Conservation (phyloP, 2,113 vertebrate genomes). For the Phylloscopus trochiloides region DNA sequence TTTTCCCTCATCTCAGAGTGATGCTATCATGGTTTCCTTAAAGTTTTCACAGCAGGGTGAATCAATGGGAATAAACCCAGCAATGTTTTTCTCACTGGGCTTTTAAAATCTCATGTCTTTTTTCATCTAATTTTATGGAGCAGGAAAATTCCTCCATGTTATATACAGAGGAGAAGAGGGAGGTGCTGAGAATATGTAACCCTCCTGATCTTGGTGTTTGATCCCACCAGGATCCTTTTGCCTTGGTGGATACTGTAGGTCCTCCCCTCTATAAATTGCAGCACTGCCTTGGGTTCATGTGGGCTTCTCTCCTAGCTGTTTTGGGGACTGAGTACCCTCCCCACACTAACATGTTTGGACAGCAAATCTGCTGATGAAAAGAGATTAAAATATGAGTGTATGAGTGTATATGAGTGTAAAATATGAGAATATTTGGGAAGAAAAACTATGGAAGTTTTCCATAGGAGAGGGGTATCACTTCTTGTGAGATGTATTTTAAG, state of each 20-base stretch:
- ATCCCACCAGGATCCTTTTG: not conserved
- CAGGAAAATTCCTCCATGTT: not conserved
- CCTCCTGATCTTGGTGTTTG: not conserved
- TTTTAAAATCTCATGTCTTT: not conserved
- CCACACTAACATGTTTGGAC: not conserved
- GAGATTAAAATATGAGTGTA: not conserved
- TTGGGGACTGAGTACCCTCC: not conserved
- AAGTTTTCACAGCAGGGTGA: not conserved
- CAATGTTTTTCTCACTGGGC: not conserved
- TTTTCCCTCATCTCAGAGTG: rapidly evolving
- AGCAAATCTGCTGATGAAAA: not conserved
- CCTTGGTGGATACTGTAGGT: not conserved
- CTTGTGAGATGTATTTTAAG: slow-evolving; percentile 44
- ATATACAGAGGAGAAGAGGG: not conserved
- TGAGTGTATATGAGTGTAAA: not conserved
- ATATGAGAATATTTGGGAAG: not conserved
- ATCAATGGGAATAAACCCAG: not conserved
- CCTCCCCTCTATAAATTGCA: not conserved
- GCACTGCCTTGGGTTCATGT: not conserved
- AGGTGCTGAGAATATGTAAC: not conserved
- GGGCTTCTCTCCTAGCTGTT: not conserved
- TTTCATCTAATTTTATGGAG: not conserved
- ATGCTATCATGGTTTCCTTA: not conserved
- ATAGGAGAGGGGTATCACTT: not conserved
- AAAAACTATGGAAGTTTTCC: not conserved